Evolutionary conservation across 1,140 invertebrate genomes (phyloP).

Genomic region (Polypedilum pembai): DNA sequence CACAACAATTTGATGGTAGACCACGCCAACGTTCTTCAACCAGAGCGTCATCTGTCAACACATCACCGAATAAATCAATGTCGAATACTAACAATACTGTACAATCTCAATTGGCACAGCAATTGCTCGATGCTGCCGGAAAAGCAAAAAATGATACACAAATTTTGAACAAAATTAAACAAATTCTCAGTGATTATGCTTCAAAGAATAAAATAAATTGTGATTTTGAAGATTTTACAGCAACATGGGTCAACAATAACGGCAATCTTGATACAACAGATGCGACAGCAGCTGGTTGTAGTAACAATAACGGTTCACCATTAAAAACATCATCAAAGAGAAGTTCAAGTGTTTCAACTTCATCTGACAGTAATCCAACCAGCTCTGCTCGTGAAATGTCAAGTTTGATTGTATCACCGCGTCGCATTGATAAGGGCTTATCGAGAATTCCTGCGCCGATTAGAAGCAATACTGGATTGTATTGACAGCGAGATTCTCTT

Average conservation of each 20-base stretch:
- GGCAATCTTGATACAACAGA: conserved; percentile 50
- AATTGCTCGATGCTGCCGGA: conserved; percentile 60
- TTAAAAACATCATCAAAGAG: conserved; percentile 39
- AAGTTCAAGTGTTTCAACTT: conserved; percentile 40
- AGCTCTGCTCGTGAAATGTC: conserved; percentile 35
- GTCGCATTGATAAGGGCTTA: conserved; percentile 38
- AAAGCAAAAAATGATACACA: conserved; percentile 59
- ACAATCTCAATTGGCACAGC: conserved; percentile 57
- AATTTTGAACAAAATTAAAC: conserved; percentile 62
- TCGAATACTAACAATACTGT: conserved; percentile 44
- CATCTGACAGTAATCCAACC: conserved; percentile 35
- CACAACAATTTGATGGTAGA: conserved; percentile 52
- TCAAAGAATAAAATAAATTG: conserved; percentile 44
- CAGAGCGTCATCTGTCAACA: conserved; percentile 40
- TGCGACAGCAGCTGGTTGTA: conserved; percentile 35
- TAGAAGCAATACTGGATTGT: conserved; percentile 42
- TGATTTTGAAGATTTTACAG: conserved; percentile 58
- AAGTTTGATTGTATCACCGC: conserved; percentile 35
- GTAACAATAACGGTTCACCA: conserved; percentile 36
- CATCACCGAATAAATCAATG: conserved; percentile 50
- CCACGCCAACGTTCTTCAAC: conserved; percentile 46
- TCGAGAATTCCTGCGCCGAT: conserved; percentile 43
- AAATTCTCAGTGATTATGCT: conserved; percentile 58
- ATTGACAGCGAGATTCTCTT: conserved; percentile 33
- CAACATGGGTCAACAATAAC: conserved; percentile 65